Conservation (phyloP, 2,113 vertebrate genomes). For the Psophia crepitans region DNA sequence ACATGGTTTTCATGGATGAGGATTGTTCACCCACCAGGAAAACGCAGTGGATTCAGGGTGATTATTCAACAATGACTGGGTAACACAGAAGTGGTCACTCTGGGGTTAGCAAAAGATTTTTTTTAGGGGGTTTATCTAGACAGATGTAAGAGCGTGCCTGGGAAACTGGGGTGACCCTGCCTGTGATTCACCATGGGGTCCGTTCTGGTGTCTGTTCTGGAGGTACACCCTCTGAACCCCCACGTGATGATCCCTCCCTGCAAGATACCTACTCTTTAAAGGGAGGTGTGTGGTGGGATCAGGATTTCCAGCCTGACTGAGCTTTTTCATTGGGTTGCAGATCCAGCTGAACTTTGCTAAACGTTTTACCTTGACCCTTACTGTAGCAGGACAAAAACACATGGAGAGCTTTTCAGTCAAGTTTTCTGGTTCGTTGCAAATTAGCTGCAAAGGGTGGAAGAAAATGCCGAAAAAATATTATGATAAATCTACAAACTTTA, state of each 20-base stretch:
- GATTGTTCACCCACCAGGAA: not conserved
- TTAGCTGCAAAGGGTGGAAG: not conserved
- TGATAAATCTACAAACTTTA: not conserved
- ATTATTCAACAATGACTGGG: not conserved
- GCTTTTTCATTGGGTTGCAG: not conserved
- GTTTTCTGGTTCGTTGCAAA: not conserved
- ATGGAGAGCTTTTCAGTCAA: not conserved
- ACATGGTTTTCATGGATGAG: not conserved
- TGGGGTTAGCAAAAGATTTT: not conserved
- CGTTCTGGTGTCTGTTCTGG: not conserved
- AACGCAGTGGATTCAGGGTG: not conserved
- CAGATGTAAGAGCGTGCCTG: rapidly evolving
- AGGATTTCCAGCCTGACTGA: not conserved
- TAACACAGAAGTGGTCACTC: not conserved
- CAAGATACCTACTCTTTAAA: rapidly evolving
- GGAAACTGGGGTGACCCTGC: not conserved
- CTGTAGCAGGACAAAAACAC: not conserved
- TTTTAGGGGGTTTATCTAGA: not conserved
- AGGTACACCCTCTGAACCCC: not conserved
- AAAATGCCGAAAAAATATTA: not conserved
- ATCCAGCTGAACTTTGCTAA: not conserved
- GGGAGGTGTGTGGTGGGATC: not conserved
- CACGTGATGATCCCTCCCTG: not conserved
- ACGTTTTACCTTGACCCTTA: not conserved
- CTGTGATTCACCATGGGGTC: not conserved